These are phyloP conservation scores for Neodiprion fabricii DNA, from an alignment of 1,140 invertebrate species.

Conservation along the genomic window DNA sequence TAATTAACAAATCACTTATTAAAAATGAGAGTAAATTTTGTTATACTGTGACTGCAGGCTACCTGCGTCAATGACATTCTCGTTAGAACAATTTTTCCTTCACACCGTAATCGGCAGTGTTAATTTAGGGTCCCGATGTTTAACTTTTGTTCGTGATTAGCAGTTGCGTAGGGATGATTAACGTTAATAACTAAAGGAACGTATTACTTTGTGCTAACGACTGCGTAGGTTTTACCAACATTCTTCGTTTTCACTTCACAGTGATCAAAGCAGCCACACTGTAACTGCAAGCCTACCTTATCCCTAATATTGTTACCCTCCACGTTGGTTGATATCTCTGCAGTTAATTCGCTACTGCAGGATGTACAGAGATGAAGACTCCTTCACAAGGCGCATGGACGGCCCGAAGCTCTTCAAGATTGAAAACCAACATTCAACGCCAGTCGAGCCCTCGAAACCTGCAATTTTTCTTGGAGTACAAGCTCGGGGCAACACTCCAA, in stretches of 20 bases:
- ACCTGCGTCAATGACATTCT: not conserved
- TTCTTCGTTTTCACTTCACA: not conserved
- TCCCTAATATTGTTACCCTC: not conserved
- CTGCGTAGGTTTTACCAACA: not conserved
- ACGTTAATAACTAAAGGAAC: not conserved
- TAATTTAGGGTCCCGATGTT: not conserved
- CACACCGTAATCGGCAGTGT: not conserved
- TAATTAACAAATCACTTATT: not conserved
- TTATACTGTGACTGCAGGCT: not conserved
- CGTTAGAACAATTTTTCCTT: not conserved
- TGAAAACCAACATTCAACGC: not conserved
- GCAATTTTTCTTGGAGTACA: conserved; percentile 1
- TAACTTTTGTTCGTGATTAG: not conserved
- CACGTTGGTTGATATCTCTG: too few species aligned
- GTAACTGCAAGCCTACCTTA: not conserved
- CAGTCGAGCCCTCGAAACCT: not conserved
- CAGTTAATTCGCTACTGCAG: not conserved
- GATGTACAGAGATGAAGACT: not conserved
- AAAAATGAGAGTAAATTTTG: not conserved
- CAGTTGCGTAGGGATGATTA: not conserved
- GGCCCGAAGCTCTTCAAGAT: not conserved
- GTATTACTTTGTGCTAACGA: not conserved
- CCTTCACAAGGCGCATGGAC: not conserved
- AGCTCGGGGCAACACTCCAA: not conserved
- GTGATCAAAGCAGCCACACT: not conserved